phyloP scores from a whole-genome alignment of 2,888 invertebrate species.

The Hetaerina titia region DNA sequence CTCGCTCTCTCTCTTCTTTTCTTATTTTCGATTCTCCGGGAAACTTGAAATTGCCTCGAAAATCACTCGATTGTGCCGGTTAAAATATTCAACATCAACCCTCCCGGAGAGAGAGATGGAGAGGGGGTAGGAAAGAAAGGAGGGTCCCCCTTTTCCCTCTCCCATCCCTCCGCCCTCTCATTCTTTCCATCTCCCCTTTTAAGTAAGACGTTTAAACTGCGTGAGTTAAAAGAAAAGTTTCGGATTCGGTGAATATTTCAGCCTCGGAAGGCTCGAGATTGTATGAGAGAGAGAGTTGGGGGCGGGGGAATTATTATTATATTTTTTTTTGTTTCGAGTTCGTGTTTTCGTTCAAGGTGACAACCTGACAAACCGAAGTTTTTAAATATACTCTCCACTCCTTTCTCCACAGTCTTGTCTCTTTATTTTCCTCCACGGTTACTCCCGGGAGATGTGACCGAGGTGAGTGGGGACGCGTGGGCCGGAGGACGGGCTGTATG shows the following conservation, averaged over 20 bases:
- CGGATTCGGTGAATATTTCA: conserved; percentile 12
- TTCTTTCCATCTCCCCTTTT: background rate
- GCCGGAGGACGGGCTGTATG: background rate
- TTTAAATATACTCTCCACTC: background rate
- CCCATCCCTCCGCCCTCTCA: background rate
- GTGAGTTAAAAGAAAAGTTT: background rate
- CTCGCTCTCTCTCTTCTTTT: background rate
- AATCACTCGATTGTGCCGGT: conserved; percentile 21
- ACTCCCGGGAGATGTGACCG: background rate
- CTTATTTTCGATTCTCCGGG: conserved; percentile 14
- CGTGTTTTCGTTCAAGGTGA: background rate
- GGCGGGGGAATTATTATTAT: background rate
- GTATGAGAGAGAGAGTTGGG: background rate
- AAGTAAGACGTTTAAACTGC: conserved; percentile 30
- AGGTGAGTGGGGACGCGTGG: background rate
- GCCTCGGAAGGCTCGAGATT: background rate
- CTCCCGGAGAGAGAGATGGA: background rate
- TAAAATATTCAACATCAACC: conserved; percentile 22
- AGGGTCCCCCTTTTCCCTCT: background rate
- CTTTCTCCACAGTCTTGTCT: background rate
- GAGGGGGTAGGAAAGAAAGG: background rate
- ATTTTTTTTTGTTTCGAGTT: background rate
- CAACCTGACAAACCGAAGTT: background rate
- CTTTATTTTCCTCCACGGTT: background rate
- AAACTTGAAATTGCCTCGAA: background rate